Percentiles rank a stretch among this genome's conserved stretches.
Evolutionary conservation across 2,888 invertebrate genomes (phyloP).

Genomic region (Celastrina argiolus): DNA sequence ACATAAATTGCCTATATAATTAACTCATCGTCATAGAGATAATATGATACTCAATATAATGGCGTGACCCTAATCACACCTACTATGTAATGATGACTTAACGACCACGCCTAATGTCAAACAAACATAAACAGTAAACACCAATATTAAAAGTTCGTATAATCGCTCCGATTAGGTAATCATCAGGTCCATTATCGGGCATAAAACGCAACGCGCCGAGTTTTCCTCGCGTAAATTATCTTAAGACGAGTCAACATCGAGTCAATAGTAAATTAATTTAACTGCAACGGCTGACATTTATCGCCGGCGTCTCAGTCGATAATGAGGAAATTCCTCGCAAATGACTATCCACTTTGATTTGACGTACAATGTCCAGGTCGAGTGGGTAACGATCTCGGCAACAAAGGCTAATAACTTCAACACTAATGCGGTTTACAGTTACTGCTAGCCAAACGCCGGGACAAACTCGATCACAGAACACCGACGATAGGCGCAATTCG

Average conservation of each 20-base stretch:
- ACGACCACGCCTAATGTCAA: too few species aligned
- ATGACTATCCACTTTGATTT: constrained; percentile 3
- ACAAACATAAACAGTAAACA: too few species aligned
- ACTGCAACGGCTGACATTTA: constrained; percentile 1
- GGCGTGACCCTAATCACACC: too few species aligned
- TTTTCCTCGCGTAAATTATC: neutral
- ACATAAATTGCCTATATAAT: too few species aligned
- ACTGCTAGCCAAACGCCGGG: neutral
- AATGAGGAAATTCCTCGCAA: constrained; percentile 5
- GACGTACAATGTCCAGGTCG: neutral
- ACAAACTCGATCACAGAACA: neutral
- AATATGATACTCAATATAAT: too few species aligned
- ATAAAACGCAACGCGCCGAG: constrained; percentile 1
- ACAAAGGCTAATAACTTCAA: neutral
- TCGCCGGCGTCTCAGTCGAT: constrained; percentile 1
- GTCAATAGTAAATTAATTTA: constrained; percentile 11
- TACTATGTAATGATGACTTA: too few species aligned
- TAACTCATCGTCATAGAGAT: too few species aligned
- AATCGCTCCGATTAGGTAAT: neutral
- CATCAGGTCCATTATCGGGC: neutral
- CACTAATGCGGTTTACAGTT: neutral
- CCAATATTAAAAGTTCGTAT: neutral
- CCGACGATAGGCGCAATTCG: constrained; percentile 32
- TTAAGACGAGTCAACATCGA: neutral
- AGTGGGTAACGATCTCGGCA: constrained; percentile 3